Evolutionary conservation across 2,113 vertebrate genomes (phyloP), one percentile per base, ranked within the genome.

Genomic region (Perca schrenkii): DNA sequence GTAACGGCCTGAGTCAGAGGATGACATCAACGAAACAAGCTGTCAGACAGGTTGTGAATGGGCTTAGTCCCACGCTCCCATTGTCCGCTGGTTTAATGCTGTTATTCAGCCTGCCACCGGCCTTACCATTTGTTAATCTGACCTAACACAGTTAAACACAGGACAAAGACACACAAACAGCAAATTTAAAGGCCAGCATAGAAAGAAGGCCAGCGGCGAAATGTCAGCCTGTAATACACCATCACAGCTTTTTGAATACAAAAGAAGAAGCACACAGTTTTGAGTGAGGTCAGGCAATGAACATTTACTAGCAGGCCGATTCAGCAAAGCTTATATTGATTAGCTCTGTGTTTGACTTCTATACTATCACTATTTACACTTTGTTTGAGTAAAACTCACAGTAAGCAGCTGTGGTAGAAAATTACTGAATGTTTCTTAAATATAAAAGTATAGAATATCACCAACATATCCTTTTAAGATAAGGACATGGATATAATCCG

Each of bases 81-180:
- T 96, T 96, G 96, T 96, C 86, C 93, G 79, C 31, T 46, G 84
- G 91, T 93, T 70, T 95, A 96, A 96, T 96, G 89, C 96, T 90
- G 91, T 92, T 93, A 95, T 96, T 96, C 95, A 94, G 84, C 64
- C 86, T 60, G 5, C 88, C 83, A 91, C 95, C 92, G 88, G 80
- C 79, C 89, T 91, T 1, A 62, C 88, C 86, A 88, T 91, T 93
- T 60, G 89, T 92, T 96, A 94, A 96, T 96, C 95, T 95, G 94
- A 94, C 93, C 90, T 88, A 95, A 94, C 22, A 80, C 91, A 84
- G 82, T 89, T 92, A 91, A 89, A 89, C 81, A 64, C 85, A 13
- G 89, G 64, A 89, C 90, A 89, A 89, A 95, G 90, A 91, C 90
- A 92, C 85, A 93, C 91, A 94, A 84, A 88, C 92, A 89, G 88